Evolutionary conservation across 2,888 invertebrate genomes (phyloP), one percentile per base, ranked within the genome.

Genomic region (Strigamia maritima): DNA sequence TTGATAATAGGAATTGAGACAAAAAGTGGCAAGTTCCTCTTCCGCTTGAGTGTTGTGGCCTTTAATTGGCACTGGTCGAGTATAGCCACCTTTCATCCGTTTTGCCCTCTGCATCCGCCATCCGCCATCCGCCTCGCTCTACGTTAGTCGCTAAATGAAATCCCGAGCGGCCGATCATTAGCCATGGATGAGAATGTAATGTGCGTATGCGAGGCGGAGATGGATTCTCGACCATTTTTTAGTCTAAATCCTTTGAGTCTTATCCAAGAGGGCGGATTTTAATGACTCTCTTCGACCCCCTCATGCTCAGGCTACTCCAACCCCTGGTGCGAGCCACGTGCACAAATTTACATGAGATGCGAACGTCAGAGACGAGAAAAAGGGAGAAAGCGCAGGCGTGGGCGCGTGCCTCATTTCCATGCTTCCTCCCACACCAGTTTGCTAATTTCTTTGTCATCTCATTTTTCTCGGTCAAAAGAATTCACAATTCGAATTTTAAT

Each of bases 101-200:
- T 16, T 16, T n/a, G 44, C n/a, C 16, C 14, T 16, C 16, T 44
- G 16, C 44, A n/a, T 16, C 44, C 44, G n/a, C 44, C 44, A 7
- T 35, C 10, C 35, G 10, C 35, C 35, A 35, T 35, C 10, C 35
- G 6, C 10, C 35, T 10, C 10, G 6, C 35, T 35, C 35, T 10
- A 35, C 35, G 6, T 10, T 16, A 16, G 44, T 3, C 12, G 44
- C 44, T 44, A 44, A 44, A 44, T 44, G 44, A 44, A 44, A 44
- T 44, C 44, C 44, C 44, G 40, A 31, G 3, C 31, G 44, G 10
- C 35, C 35, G 35, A 10, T 44, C 44, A 60, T 60, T 60, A 60
- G 60, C 60, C 60, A 60, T 60, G 60, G 60, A 60, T 60, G 60
- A 60, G 60, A 60, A 60, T 60, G 60, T 60, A 60, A 60, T 60